Conservation (phyloP, 1,140 invertebrate species). For the Drosophila pseudoobscura region DNA sequence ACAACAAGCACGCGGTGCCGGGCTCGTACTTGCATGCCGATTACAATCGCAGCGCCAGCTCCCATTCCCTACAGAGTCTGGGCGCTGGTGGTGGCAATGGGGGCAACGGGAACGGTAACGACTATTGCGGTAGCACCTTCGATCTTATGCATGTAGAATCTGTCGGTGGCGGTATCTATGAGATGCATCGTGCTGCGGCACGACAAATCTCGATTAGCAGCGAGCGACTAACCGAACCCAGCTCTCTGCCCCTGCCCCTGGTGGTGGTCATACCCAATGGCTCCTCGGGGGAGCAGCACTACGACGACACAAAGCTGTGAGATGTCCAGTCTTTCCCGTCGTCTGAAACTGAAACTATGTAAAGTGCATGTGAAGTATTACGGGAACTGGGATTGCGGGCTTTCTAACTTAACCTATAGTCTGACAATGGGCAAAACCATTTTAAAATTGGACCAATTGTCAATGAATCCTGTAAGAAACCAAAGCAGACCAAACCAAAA, state of each 20-base stretch:
- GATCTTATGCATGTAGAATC: slow-evolving; percentile 57
- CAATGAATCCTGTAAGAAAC: not conserved
- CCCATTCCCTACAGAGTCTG: slow-evolving; percentile 74
- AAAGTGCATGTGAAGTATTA: slow-evolving; percentile 19
- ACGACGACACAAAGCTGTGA: slow-evolving; percentile 79
- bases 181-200: slow-evolving; percentile 25
- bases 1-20: slow-evolving; percentile 15
- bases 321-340: slow-evolving; percentile 5
- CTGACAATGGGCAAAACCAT: slow-evolving; percentile 30
- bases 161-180: slow-evolving; percentile 30
- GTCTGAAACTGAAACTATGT: not conserved
- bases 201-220: slow-evolving; percentile 66
- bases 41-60: slow-evolving; percentile 74
- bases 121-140: slow-evolving; percentile 50
- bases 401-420: slow-evolving; percentile 26
- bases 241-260: slow-evolving; percentile 58
- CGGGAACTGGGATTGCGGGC: not conserved
- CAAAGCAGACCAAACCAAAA: slow-evolving; percentile 19
- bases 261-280: slow-evolving; percentile 80
- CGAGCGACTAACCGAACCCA: slow-evolving; percentile 54
- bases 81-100: slow-evolving; percentile 7
- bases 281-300: slow-evolving; percentile 45
- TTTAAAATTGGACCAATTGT: slow-evolving; percentile 31
- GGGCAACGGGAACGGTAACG: slow-evolving; percentile 66
- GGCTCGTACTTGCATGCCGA: slow-evolving; percentile 58